A percentile compares a stretch with the other conserved stretches of the same genome.
Evolutionary conservation across 1,140 invertebrate genomes (phyloP).

Genomic region (Manduca sexta): DNA sequence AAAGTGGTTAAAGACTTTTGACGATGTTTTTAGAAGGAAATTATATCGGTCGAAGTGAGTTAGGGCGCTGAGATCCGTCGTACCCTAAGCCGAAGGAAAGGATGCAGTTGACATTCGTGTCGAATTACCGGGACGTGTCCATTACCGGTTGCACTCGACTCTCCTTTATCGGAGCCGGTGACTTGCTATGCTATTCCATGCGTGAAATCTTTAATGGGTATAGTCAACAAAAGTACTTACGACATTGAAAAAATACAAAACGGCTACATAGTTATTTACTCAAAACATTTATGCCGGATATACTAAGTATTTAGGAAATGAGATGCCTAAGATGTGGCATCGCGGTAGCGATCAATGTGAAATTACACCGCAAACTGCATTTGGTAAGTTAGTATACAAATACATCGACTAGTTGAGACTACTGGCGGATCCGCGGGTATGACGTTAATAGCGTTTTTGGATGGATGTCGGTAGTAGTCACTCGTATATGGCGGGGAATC

Average conservation of each 20-base stretch:
- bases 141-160: conserved; percentile 27
- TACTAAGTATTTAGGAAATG: background rate
- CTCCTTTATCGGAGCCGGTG: conserved; percentile 16
- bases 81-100: conserved; percentile 33
- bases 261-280: conserved; percentile 26
- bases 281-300: conserved; percentile 3
- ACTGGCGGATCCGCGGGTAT: too few species aligned
- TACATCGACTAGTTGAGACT: too few species aligned
- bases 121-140: conserved; percentile 46
- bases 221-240: conserved; percentile 12
- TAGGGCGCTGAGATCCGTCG: conserved; percentile 25
- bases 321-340: too few species aligned
- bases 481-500: too few species aligned
- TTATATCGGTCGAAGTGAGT: conserved; percentile 14
- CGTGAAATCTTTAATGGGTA: conserved; percentile 33
- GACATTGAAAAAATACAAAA: conserved; percentile 24
- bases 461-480: too few species aligned
- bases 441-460: too few species aligned
- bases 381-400: too few species aligned
- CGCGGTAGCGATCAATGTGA: too few species aligned
- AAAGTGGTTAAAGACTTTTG: conserved; percentile 44
- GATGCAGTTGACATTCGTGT: conserved; percentile 46
- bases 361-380: too few species aligned
- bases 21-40: conserved; percentile 29
- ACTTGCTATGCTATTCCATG: conserved; percentile 37